Evolutionary conservation across 2,888 invertebrate genomes (phyloP), one percentile per base, ranked within the genome.

Genomic region (Drosophila eohydei): DNA sequence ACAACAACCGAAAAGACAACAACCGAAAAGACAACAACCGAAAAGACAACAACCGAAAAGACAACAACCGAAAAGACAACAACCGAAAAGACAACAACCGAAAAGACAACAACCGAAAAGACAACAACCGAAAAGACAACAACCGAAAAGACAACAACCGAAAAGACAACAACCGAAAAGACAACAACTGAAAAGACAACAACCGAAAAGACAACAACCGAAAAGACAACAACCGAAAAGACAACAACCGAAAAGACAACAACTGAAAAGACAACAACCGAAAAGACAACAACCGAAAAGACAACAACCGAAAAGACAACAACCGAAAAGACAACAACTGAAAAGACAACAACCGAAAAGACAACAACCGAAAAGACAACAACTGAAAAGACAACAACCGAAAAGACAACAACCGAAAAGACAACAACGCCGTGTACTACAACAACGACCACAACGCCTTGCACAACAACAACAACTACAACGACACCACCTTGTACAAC

Each of bases 191-290:
- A 8, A 8, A 34, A 34, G 8, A 64, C 55, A 0, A 50, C 63
- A 0, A 56, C 66, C 0, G 55, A 43, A 0, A 55, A 54, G 1
- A 38, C 66, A 4, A 43, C 59, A 4, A 54, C 60, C 0, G 43
- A 59, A 4, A 48, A 43, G 0, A 54, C 48, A 0, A 43, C 57
- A 0, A 57, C 50, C 0, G 34, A 8, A 34, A 34, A 34, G 8
- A 56, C 64, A 0, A 46, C 52, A 0, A 54, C 21, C 21, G 21
- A 21, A 21, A 21, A 21, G 21, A 21, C 57, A 0, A 52, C 66
- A 0, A 57, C 67, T 0, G 52, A 38, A 0, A 51, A 50, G 0
- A 36, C 56, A 0, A 50, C 41, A 0, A 50, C 54, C 0, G 30
- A 36, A 0, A 48, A 58, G 0, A 52, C 57, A 0, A 56, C 55